phyloP scores from a whole-genome alignment of 2,797 vertebrate species.

The Siniperca obscura region DNA sequence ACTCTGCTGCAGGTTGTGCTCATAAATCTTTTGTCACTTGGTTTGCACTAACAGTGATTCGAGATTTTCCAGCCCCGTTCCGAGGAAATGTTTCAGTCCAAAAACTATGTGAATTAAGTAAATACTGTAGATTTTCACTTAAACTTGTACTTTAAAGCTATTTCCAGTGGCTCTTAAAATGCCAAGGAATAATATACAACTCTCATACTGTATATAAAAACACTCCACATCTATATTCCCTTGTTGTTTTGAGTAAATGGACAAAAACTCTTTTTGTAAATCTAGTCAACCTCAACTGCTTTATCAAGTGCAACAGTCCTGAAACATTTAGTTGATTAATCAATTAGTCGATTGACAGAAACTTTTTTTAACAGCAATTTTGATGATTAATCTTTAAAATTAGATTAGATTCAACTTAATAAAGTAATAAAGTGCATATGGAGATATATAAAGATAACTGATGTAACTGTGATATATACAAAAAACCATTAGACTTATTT shows the following conservation, averaged over 20 bases:
- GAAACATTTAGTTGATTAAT: background rate
- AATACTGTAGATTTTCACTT: background rate
- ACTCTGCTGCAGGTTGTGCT: conserved; percentile 33
- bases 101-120: background rate
- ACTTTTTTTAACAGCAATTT: background rate
- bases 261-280: background rate
- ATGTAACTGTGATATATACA: background rate
- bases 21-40: conserved; percentile 48
- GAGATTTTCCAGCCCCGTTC: conserved; percentile 42
- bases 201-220: background rate
- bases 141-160: background rate
- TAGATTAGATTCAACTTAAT: background rate
- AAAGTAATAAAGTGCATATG: background rate
- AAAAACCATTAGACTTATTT: background rate
- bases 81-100: conserved; percentile 17
- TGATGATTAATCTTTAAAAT: background rate
- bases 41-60: conserved; percentile 14
- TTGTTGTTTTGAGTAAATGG: background rate
- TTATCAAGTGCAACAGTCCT: background rate
- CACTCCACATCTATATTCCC: background rate
- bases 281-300: background rate
- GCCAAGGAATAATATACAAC: background rate
- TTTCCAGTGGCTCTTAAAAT: background rate
- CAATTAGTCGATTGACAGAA: background rate
- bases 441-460: background rate